Evolutionary conservation across 2,797 vertebrate genomes (phyloP), one percentile per base, ranked within the genome.

Genomic region (Poecilia picta): DNA sequence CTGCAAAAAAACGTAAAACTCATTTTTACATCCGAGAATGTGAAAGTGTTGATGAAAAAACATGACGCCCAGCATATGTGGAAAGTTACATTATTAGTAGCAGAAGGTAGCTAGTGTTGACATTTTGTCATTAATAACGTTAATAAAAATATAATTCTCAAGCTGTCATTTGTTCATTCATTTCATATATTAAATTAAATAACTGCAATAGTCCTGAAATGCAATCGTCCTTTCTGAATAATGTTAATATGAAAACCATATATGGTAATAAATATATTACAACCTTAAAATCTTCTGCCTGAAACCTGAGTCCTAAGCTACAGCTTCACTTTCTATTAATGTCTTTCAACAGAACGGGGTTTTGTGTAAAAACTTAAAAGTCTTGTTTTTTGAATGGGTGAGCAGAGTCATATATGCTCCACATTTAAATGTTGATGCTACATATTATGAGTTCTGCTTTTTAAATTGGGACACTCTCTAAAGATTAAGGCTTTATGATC

Each of bases 11-110:
- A 77, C 3, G 2, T 10, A 13, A 25, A 45, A 80, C 33, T 77
- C 39, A 76, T 87, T 88, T 83, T 81, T 85, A 88, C 83, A 88
- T n/a, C 20, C 71, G 33, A 87, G 72, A 83, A 83, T 72, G 73
- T 83, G 76, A 77, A 77, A 84, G 79, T 85, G 79, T 76, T 76
- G 74, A 39, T 70, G 55, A 72, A 79, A 80, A 83, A 46, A 25
- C 18, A 84, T 2, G 25, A 31, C 55, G 18, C 78, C 62, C 70
- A 77, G 41, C 11, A 62, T 59, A 3, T 43, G 62, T 55, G 7
- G 73, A 80, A 77, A 43, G 57, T 78, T 62, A 68, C 68, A 84
- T 20, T 43, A 13, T 13, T n/a, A 64, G 31, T 64, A 64, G 31
- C 8, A 20, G 31, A 36, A 15, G 5, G 13, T 41, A 70, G 23